Base-by-base conservation (phyloP, 2,113 vertebrate genomes). In the Platysternon megacephalum region DNA sequence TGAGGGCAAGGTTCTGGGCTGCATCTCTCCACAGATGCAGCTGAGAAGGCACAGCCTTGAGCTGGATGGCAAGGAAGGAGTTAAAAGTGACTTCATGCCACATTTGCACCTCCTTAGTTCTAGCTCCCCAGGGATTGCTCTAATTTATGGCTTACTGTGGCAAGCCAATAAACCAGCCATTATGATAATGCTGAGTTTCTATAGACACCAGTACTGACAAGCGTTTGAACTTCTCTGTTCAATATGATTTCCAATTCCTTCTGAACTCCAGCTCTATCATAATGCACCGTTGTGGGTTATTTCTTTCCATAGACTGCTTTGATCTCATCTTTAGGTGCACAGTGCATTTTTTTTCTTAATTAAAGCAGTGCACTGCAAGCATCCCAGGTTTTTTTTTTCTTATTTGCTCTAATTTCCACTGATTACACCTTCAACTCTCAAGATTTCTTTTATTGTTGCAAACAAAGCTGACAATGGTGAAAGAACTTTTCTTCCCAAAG, bases 171-270 rank as follows among this genome's bases (percentile, higher is more conserved):
- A 87, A 29, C 58, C 53, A 46, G 35, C 24, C 48, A 44, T 46
- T 52, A 19, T 24, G 58, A 21, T 19, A 5, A 2, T 3, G 48
- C 68, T 8, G 80, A 82, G 89, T 32, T 49, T 32, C 32, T 79
- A 12, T 48, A 24, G 6, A 12, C 5, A 42, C 22, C 10, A 6
- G 29, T 1, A 0, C 48, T 11, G 72, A 32, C 24, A 82, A 56
- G 39, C 48, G 46, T 5, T 19, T 28, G 82, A 19, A n/a, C 48
- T 82, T 84, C 44, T 68, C 13, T 52, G 8, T 26, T 85, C 48
- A 6, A 0, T 22, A 4, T 9, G 0, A 76, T 22, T 58, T 58
- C 46, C 26, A 7, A 0, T 7, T 2, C 10, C 22, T 52, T 46
- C 89, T 87, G 9, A 58, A 68, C 51, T 21, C n/a, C 49, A 48